phyloP scores from a whole-genome alignment of 2,888 invertebrate species.

The Stomorhina lunata region DNA sequence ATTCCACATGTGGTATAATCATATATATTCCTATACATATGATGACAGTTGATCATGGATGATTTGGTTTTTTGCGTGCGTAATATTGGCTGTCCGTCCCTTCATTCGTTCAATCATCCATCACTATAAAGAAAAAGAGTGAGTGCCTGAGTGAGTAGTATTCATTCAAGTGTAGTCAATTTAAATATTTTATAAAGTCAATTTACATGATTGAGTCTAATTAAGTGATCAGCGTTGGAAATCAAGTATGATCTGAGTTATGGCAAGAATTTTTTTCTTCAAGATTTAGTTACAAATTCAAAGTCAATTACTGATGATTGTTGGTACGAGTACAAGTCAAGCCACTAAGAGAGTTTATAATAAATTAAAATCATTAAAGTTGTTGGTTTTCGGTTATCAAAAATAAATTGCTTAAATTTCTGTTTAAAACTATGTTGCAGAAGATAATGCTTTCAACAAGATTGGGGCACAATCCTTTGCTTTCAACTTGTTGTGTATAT shows the following conservation, averaged over 20 bases:
- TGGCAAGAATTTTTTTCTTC: slow-evolving; percentile 52
- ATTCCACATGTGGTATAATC: slow-evolving; percentile 55
- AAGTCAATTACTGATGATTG: slow-evolving; percentile 47
- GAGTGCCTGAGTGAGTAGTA: slow-evolving; percentile 36
- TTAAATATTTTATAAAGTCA: slow-evolving; percentile 65
- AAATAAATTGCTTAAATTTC: slow-evolving; percentile 21
- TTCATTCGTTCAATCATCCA: background rate
- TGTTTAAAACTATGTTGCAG: slow-evolving; percentile 28
- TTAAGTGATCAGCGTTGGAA: slow-evolving; percentile 60
- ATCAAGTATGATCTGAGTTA: slow-evolving; percentile 48
- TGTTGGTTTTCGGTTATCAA: background rate
- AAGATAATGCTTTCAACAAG: slow-evolving; percentile 36
- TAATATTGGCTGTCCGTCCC: background rate
- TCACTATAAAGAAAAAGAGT: too few relatives aligned
- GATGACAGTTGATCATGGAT: slow-evolving; percentile 55
- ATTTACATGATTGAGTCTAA: slow-evolving; percentile 66
- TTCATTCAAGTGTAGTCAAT: slow-evolving; percentile 62
- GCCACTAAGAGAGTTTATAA: too few relatives aligned
- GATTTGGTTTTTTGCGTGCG: background rate
- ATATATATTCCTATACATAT: slow-evolving; percentile 36
- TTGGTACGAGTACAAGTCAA: slow-evolving; percentile 18
- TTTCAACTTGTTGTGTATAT: background rate
- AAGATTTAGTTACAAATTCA: slow-evolving; percentile 50
- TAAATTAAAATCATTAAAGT: slow-evolving; percentile 30
- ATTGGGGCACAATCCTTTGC: background rate